Conservation (phyloP, 2,888 invertebrate species). For the Loripinus fragilis region DNA sequence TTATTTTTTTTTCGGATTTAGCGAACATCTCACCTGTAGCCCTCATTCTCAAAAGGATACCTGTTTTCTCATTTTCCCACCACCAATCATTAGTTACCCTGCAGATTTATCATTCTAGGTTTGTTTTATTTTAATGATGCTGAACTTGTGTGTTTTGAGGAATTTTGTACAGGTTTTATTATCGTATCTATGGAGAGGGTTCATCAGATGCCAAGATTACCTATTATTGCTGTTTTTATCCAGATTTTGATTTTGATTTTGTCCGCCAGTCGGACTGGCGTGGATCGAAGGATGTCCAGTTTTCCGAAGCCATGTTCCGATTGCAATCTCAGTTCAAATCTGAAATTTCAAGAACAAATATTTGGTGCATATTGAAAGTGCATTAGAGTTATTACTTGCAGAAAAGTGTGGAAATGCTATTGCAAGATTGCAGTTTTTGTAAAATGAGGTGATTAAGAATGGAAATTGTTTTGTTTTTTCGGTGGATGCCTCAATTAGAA, state of each 20-base stretch:
- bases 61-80: background rate
- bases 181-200: background rate
- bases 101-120: slow-evolving; percentile 3
- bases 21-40: too few species aligned
- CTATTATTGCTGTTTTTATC: background rate
- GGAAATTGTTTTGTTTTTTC: slow-evolving; percentile 7
- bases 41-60: background rate
- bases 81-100: background rate
- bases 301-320: too few species aligned
- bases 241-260: too few species aligned
- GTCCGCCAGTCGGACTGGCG: background rate
- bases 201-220: slow-evolving; percentile 7
- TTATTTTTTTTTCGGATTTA: too few species aligned
- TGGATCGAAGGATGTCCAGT: background rate
- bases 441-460: background rate
- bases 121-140: slow-evolving; percentile 17
- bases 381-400: background rate
- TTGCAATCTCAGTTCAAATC: background rate
- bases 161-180: slow-evolving; percentile 6
- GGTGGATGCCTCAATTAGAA: background rate
- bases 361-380: background rate
- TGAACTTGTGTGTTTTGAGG: background rate
- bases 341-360: background rate
- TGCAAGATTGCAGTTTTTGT: background rate
- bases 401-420: background rate